Conservation (phyloP, 2,113 vertebrate species). For the Bos indicus region DNA sequence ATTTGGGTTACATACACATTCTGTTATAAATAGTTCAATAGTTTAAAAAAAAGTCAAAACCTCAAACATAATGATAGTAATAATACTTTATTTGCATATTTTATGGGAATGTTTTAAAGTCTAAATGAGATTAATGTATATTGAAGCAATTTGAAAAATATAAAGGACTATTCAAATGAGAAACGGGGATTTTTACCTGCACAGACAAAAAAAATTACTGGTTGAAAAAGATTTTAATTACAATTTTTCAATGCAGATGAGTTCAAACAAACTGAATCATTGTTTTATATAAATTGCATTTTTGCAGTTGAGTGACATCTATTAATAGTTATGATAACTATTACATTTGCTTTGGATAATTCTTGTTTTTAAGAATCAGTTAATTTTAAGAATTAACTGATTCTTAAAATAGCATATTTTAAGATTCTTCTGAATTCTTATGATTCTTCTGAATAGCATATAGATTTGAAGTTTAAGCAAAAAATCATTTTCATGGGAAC, state of each 20-base stretch:
- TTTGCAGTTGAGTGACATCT: neutral
- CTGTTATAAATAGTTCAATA: neutral
- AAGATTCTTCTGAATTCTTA: neutral
- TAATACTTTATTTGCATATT: neutral
- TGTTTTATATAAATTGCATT: neutral
- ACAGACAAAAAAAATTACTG: neutral
- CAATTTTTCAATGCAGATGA: neutral
- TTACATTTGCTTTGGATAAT: neutral
- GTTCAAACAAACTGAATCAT: neutral
- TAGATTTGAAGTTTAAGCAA: slow-evolving; percentile 8
- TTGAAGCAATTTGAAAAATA: neutral
- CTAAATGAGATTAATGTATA: neutral
- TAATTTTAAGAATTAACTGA: neutral
- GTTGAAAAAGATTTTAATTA: slow-evolving; percentile 17
- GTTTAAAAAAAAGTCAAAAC: neutral
- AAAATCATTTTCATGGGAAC: slow-evolving; percentile 12
- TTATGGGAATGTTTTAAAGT: neutral
- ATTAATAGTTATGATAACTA: neutral
- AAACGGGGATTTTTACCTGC: neutral
- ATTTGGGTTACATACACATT: neutral
- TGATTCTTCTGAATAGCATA: neutral
- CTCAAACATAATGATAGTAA: neutral
- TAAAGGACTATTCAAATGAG: neutral
- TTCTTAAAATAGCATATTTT: neutral
- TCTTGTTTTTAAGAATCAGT: neutral